phyloP scores from a whole-genome alignment of 2,113 vertebrate species.

The Myotis yumanensis region DNA sequence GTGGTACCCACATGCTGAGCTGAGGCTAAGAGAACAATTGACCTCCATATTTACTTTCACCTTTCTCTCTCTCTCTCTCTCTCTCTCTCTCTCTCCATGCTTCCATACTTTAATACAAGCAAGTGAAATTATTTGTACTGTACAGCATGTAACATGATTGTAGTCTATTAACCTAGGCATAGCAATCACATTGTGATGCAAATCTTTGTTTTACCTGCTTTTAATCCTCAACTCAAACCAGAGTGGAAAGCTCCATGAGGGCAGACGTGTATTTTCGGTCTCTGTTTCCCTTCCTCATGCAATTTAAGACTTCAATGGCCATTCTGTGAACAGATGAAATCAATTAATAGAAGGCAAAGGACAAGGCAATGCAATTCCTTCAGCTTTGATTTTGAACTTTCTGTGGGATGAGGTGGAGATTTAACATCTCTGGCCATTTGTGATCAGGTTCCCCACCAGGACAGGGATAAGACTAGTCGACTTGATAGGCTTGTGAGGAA shows the following conservation, averaged over 20 bases:
- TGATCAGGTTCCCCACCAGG: not conserved
- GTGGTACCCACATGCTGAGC: no score
- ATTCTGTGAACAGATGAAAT: not conserved
- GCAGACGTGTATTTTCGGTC: not conserved
- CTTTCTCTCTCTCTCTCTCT: not conserved
- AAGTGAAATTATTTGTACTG: not conserved
- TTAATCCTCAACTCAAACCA: not conserved
- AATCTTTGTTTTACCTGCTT: not conserved
- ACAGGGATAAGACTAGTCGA: constrained; percentile 11
- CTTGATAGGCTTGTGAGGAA: constrained; percentile 57
- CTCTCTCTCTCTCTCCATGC: not conserved
- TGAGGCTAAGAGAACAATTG: not conserved
- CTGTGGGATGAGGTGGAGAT: not conserved
- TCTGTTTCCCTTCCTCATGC: not conserved
- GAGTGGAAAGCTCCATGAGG: not conserved
- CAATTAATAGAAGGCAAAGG: not conserved
- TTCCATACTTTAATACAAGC: not conserved
- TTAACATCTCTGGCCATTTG: not conserved
- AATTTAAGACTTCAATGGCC: not conserved
- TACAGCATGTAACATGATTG: not conserved
- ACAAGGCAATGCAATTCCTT: not conserved
- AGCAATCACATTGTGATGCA: not conserved
- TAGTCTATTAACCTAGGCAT: not conserved
- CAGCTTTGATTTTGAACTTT: not conserved
- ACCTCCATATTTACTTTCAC: not conserved